phyloP scores from a whole-genome alignment of 2,888 invertebrate genomes.

The Apodemia zela region DNA sequence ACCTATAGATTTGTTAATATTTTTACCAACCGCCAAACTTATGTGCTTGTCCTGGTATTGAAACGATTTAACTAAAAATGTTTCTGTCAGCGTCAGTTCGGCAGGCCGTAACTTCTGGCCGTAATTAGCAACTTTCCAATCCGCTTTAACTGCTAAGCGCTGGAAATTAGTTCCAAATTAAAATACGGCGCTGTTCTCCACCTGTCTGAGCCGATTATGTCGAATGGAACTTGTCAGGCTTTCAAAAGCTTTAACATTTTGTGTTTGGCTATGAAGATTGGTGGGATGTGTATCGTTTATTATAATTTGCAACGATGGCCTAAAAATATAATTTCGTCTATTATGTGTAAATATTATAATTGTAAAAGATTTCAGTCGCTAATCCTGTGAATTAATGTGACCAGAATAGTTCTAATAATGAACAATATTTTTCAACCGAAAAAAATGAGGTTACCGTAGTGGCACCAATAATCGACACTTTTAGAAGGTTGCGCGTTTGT shows the following conservation, averaged over 20 bases:
- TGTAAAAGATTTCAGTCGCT: too few species aligned
- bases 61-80: slow-evolving; percentile 27
- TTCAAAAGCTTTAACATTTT: slow-evolving; percentile 28
- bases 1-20: too few species aligned
- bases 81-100: slow-evolving; percentile 32
- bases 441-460: too few species aligned
- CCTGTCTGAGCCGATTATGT: slow-evolving; percentile 71
- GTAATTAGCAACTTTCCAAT: slow-evolving; percentile 66
- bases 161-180: slow-evolving; percentile 68
- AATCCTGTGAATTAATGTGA: too few species aligned
- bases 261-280: slow-evolving; percentile 1
- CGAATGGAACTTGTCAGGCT: slow-evolving; percentile 31
- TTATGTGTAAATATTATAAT: too few species aligned
- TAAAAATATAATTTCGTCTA: too few species aligned
- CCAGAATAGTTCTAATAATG: too few species aligned
- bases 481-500: too few species aligned
- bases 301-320: too few species aligned
- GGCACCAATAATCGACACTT: too few species aligned
- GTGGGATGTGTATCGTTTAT: not conserved
- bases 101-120: slow-evolving; percentile 41
- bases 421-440: too few species aligned
- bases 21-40: too few species aligned
- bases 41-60: not conserved
- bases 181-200: slow-evolving; percentile 51
- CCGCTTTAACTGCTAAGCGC: slow-evolving; percentile 61